phyloP scores from a whole-genome alignment of 2,113 vertebrate genomes.

The Phrynocephalus versicolor region DNA sequence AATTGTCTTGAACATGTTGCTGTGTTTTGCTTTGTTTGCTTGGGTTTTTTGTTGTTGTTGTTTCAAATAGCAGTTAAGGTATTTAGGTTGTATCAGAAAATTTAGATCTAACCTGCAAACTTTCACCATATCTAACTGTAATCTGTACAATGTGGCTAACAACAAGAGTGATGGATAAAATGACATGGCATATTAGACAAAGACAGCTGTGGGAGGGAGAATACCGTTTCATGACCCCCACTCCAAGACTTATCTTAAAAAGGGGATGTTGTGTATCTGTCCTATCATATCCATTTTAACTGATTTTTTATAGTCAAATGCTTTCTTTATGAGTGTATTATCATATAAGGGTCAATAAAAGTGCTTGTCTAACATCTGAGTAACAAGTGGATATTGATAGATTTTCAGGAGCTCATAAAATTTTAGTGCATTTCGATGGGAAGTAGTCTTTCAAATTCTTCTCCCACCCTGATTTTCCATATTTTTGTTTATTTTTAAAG shows the following conservation, averaged over 20 bases:
- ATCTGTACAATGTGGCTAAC: background rate
- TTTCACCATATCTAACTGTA: background rate
- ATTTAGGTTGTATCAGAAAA: background rate
- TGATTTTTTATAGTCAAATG: background rate
- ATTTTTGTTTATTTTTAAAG: conserved; percentile 72
- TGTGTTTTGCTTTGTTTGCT: background rate
- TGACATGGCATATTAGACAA: background rate
- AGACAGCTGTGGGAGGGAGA: background rate
- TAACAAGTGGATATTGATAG: background rate
- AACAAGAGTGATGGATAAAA: background rate
- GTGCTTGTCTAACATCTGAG: background rate
- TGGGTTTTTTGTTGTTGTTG: too few species aligned
- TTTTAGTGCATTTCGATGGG: background rate
- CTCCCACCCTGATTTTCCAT: conserved; percentile 2
- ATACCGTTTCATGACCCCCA: background rate
- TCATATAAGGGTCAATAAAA: background rate
- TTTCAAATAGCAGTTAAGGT: background rate
- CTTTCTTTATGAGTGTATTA: background rate
- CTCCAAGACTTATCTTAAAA: background rate
- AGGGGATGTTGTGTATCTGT: background rate
- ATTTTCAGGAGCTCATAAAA: background rate
- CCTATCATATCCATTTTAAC: background rate
- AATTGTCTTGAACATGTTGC: background rate
- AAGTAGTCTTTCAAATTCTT: background rate
- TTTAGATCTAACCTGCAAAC: background rate